Percentiles rank a stretch among this genome's conserved stretches.
These are phyloP conservation scores for Dasyurus viverrinus DNA, from an alignment of 2,113 vertebrate species.

Conservation along the genomic window DNA sequence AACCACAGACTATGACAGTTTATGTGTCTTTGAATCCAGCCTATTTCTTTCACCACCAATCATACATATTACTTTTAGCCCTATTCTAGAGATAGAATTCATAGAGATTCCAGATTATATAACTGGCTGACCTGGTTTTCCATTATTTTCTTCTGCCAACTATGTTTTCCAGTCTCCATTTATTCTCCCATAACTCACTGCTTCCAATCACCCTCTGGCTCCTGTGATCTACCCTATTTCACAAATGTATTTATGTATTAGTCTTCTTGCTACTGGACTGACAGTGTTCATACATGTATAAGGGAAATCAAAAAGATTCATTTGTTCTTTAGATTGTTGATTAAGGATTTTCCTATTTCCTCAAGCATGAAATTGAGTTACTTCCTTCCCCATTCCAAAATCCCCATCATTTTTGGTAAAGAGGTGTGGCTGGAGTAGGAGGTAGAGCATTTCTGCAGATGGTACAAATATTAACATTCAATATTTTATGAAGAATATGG, in stretches of 20 bases:
- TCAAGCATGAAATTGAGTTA: not conserved
- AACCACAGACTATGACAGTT: not conserved
- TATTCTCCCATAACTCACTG: not conserved
- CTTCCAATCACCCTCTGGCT: not conserved
- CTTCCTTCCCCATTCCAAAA: not conserved
- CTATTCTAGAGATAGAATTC: not conserved
- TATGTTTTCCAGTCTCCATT: not conserved
- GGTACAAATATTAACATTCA: not conserved
- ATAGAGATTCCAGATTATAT: not conserved
- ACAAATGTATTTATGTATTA: not conserved
- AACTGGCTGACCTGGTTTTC: not conserved
- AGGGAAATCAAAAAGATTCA: not conserved
- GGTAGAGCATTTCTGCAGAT: not conserved
- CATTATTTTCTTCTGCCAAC: not conserved
- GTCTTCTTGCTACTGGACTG: not conserved
- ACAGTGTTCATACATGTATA: not conserved
- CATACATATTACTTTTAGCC: not conserved
- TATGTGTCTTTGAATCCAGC: not conserved
- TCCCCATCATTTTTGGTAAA: not conserved
- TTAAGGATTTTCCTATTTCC: not conserved
- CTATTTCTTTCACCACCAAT: not conserved
- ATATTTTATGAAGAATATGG: not conserved
- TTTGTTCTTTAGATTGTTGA: not conserved
- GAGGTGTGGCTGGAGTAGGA: not conserved
- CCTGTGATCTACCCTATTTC: not conserved